phyloP scores from a whole-genome alignment of 2,113 vertebrate genomes.

The Salminus brasiliensis region DNA sequence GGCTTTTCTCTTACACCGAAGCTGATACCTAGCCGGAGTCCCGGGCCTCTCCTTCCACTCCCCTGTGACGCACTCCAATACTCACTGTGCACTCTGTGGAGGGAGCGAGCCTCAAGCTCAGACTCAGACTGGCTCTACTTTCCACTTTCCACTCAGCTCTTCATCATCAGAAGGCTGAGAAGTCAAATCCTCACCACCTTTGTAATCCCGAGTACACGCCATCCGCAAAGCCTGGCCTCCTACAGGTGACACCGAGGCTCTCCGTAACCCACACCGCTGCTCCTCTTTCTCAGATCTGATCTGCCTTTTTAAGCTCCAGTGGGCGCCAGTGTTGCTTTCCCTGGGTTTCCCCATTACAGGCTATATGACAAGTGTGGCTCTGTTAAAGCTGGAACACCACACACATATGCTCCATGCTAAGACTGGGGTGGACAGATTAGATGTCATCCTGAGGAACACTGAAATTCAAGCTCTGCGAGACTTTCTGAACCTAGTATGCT shows the following conservation, averaged over 20 bases:
- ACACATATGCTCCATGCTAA: neutral
- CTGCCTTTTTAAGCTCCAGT: conserved; percentile 15
- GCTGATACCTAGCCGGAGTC: conserved; percentile 42
- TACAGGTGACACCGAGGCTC: neutral
- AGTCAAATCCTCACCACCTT: conserved; percentile 7
- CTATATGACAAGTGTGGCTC: neutral
- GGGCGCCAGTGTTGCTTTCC: neutral
- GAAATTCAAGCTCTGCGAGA: too few relatives aligned
- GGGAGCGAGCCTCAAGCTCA: neutral
- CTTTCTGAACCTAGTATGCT: too few relatives aligned
- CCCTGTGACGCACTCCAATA: conserved; percentile 19
- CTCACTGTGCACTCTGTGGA: conserved; percentile 1
- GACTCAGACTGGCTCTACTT: neutral
- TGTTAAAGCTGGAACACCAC: neutral
- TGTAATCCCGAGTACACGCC: conserved; percentile 2
- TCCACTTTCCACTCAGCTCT: conserved; percentile 5
- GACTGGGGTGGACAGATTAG: neutral
- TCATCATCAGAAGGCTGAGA: conserved; percentile 7
- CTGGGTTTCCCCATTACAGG: conserved; percentile 1
- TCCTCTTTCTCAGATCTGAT: conserved; percentile 21
- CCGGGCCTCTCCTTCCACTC: conserved; percentile 21
- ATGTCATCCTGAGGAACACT: neutral
- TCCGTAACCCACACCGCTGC: conserved; percentile 4
- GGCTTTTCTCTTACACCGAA: conserved; percentile 42
- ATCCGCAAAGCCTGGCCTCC: neutral